phyloP scores from a whole-genome alignment of 1,140 invertebrate species.

The Lucilia sericata region DNA sequence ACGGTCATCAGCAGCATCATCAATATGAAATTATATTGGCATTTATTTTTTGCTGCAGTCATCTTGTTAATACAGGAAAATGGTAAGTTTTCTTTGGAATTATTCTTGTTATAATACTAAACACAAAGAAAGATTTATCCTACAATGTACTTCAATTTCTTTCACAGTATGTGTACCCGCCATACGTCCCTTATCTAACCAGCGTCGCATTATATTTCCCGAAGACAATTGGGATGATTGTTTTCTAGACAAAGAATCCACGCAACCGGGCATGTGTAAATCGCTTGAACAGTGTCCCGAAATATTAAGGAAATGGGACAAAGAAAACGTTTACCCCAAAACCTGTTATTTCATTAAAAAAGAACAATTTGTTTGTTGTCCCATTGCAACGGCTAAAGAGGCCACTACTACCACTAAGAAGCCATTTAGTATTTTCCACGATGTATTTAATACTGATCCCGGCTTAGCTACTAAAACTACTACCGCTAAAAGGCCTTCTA shows the following conservation, averaged over 20 bases:
- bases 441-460: too few species aligned
- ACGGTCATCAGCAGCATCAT: not conserved
- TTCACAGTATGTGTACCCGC: conserved; percentile 42
- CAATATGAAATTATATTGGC: conserved; percentile 23
- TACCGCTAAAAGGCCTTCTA: too few species aligned
- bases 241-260: conserved; percentile 50
- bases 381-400: not conserved
- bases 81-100: conserved; percentile 17
- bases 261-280: conserved; percentile 53
- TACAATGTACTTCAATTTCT: too few species aligned
- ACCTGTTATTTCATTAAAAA: conserved; percentile 64
- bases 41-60: not conserved
- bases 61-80: not conserved
- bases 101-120: not conserved
- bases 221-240: conserved; percentile 60
- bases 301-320: conserved; percentile 53
- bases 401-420: not conserved
- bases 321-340: conserved; percentile 52
- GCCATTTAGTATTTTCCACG: too few species aligned
- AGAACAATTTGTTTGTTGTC: conserved; percentile 62
- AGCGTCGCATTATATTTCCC: conserved; percentile 59
- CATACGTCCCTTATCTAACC: conserved; percentile 50
- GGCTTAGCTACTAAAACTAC: too few species aligned
- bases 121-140: not conserved
- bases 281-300: conserved; percentile 55